Percentiles rank a stretch among this genome's conserved stretches.
Conservation (phyloP, 2,113 vertebrate species). For the Bos indicus region DNA sequence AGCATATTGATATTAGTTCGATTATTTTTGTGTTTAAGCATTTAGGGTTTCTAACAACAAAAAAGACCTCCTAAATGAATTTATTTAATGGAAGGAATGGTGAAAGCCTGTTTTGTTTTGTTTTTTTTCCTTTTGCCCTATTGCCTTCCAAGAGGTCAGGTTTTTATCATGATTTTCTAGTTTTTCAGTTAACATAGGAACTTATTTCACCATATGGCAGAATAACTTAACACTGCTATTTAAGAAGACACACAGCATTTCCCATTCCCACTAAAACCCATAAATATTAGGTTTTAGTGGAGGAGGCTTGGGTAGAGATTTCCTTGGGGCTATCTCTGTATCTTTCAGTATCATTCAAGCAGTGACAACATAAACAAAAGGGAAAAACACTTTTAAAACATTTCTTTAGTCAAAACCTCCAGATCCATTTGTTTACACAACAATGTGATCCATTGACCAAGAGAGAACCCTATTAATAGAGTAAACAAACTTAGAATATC, state of each 20-base stretch:
- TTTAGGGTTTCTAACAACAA: conserved; percentile 23
- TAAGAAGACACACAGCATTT: neutral
- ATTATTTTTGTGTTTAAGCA: neutral
- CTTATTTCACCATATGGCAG: neutral
- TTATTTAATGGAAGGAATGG: conserved; percentile 38
- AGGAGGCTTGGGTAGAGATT: neutral
- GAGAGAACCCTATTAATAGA: neutral
- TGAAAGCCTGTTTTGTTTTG: conserved; percentile 21
- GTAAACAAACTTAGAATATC: neutral
- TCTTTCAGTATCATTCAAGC: neutral
- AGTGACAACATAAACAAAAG: conserved; percentile 37
- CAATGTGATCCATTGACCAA: neutral
- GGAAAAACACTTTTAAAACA: neutral
- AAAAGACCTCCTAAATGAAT: neutral
- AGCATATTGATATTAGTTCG: neutral
- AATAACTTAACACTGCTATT: neutral
- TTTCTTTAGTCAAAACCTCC: conserved; percentile 8
- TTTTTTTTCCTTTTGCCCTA: neutral
- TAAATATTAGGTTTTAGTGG: neutral
- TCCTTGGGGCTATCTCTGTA: neutral
- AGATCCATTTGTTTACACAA: conserved; percentile 31
- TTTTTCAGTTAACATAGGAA: neutral
- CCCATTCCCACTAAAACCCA: neutral
- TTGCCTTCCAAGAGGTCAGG: neutral
- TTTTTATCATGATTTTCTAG: neutral